Evolutionary conservation across 2,888 invertebrate species (phyloP).

Genomic region (Cheilosia impressa): DNA sequence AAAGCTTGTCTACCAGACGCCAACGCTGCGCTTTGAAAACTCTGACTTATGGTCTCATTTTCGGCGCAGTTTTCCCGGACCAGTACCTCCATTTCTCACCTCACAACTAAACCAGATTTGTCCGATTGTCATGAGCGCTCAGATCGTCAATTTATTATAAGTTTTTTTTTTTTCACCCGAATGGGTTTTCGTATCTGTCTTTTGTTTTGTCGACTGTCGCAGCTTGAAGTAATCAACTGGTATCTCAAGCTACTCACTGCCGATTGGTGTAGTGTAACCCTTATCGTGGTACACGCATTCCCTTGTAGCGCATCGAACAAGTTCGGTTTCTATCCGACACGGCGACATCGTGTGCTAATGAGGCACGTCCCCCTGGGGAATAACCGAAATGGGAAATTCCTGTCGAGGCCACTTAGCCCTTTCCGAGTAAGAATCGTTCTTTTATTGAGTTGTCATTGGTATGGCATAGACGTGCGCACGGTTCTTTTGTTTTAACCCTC

Average conservation of each 20-base stretch:
- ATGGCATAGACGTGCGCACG: slow-evolving; percentile 9
- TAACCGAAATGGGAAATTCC: slow-evolving; percentile 38
- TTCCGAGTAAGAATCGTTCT: slow-evolving; percentile 18
- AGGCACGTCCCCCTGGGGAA: slow-evolving; percentile 34
- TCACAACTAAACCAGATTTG: slow-evolving; percentile 64
- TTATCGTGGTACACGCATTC: slow-evolving; percentile 61
- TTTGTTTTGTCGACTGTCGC: slow-evolving; percentile 1
- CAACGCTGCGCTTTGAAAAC: slow-evolving; percentile 30
- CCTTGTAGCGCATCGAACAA: slow-evolving; percentile 35
- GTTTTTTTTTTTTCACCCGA: not conserved
- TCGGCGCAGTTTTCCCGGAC: slow-evolving; percentile 38
- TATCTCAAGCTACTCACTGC: slow-evolving; percentile 9
- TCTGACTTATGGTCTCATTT: slow-evolving; percentile 36
- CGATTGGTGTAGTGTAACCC: slow-evolving; percentile 14
- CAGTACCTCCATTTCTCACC: slow-evolving; percentile 54
- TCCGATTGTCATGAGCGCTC: slow-evolving; percentile 48
- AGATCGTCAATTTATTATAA: slow-evolving; percentile 52
- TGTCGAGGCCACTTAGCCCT: not conserved
- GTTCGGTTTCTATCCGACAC: not conserved
- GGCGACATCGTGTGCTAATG: slow-evolving; percentile 51
- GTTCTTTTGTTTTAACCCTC: slow-evolving; percentile 46
- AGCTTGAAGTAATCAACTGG: slow-evolving; percentile 51
- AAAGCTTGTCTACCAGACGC: slow-evolving; percentile 49
- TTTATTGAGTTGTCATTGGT: slow-evolving; percentile 41
- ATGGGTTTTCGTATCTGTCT: slow-evolving; percentile 9